Base-by-base conservation (phyloP, 2,113 vertebrate species). In the Nibea albiflora region DNA sequence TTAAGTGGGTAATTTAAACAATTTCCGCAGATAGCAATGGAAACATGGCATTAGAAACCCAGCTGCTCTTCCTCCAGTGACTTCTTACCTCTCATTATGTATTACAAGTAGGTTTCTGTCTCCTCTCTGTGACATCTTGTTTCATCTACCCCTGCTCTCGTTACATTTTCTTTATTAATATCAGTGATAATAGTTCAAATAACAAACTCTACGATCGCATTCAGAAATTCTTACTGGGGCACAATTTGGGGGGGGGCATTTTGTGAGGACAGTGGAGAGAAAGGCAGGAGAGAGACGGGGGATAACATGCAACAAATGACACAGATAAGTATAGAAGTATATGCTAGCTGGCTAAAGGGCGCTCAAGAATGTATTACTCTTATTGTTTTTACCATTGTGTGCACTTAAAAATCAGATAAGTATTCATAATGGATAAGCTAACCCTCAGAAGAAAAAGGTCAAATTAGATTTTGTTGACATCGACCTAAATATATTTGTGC, bases 1-100 rank as follows among this genome's bases (percentile, higher is more conserved):
- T 88, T 90, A 92, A 91, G 88, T 90, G 85, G 86, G 58, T 82
- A 74, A 92, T 91, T 92, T 81, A 52, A 82, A 73, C 81, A 79
- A 77, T 90, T 83, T 85, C 68, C 60, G n/a, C 78, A 80, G 77
- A 89, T 65, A 83, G 81, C 80, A 73, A 77, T 42, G 47, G 78
- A 76, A 85, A 81, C 76, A 26, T 9, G 56, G 11, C 52, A 82
- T 83, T 79, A 84, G 28, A 78, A 84, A 81, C 68, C 54, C 61
- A 71, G 67, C 46, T 76, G 65, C 70, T 71, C 67, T 58, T 67
- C 75, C 85, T 49, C n/a, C 61, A 20, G 5, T 61, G 56, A 85
- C 81, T 58, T 84, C 66, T 87, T 53, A 75, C 72, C 80, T 86
- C 81, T 65, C 70, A 81, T 85, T 62, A 74, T 50, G 71, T 15